Conservation (phyloP, 2,888 invertebrate species). For the Lepas anatifera region DNA sequence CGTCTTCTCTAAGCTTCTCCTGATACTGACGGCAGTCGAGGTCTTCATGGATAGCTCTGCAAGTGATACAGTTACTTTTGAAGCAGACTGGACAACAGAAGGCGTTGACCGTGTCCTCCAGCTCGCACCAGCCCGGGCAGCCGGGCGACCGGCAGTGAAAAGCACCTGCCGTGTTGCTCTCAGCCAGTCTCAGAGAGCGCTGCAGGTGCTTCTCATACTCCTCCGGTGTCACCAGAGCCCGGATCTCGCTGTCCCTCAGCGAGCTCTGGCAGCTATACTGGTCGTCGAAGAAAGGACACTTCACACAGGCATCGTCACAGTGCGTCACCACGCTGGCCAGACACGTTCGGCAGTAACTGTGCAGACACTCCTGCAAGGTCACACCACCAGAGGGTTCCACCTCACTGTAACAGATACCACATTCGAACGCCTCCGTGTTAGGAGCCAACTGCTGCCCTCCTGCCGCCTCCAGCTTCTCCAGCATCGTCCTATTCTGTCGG, state of each 20-base stretch:
- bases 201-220: conserved; percentile 68
- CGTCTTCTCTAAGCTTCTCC: conserved; percentile 45
- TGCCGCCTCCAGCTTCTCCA: not conserved
- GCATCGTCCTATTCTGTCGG: not conserved
- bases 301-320: conserved; percentile 45
- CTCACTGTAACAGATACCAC: conserved; percentile 63
- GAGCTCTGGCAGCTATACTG: conserved; percentile 57
- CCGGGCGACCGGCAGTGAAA: conserved; percentile 85
- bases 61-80: conserved; percentile 67
- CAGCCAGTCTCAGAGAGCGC: conserved; percentile 65
- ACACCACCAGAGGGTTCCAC: conserved; percentile 54
- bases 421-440: conserved; percentile 61
- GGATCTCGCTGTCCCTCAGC: conserved; percentile 71
- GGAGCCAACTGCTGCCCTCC: conserved; percentile 36
- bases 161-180: conserved; percentile 56
- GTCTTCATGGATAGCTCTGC: conserved; percentile 71
- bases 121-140: conserved; percentile 79
- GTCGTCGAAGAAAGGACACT: conserved; percentile 67
- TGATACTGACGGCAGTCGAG: conserved; percentile 72
- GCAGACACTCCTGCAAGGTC: conserved; percentile 71
- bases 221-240: conserved; percentile 56
- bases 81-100: conserved; percentile 75
- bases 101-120: conserved; percentile 69
- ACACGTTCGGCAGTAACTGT: conserved; percentile 67
- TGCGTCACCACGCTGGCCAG: conserved; percentile 52